Base-by-base conservation (phyloP, 1,140 invertebrate species). In the Pygmarrhopalites habei region DNA sequence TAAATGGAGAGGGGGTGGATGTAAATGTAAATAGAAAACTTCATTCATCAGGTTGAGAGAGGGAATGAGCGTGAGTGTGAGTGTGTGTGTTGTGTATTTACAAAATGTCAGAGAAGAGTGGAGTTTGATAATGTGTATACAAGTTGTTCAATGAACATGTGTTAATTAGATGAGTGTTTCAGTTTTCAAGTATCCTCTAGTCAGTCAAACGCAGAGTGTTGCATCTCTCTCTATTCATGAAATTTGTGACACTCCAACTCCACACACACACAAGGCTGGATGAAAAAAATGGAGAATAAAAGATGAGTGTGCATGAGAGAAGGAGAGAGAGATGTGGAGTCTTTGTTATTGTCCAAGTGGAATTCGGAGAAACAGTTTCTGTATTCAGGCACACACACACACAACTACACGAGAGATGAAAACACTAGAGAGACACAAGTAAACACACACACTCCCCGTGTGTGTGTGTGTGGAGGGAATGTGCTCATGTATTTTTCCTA, bases 81-180 rank as follows among this genome's bases (percentile, higher is more conserved):
- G 39, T 41, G 5, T 47, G 44, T 47, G 23, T 19, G 23, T 25
- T 21, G n/a, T 21, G 19, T n/a, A 25, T n/a, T 12, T 12, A 41
- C 39, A 12, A 41, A 12, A n/a, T n/a, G 39, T 41, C 39, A 12
- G 39, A 12, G 39, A 41, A 41, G 12, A 41, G 39, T 47, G 17
- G 4, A n/a, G 44, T 47, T n/a, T 52, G 14, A 26, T 52, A 21
- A 52, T 52, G 10, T 26, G 12, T 7, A 5, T 23, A 21, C 12
- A 49, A 49, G 46, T 12, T 49, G 23, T 49, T 10, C 23, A 49
- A 12, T 12, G n/a, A n/a, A n/a, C n/a, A 19, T 52, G 49, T 46
- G 49, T 15, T 52, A 52, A 52, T 52, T 52, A 52, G 49, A 52
- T 52, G 49, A 52, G 49, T 52, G 49, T 52, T 21, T 52, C 49